Evolutionary conservation across 2,888 invertebrate species (phyloP), one percentile per base, ranked within the genome.

Genomic region (Melikaiella ostensackeni): DNA sequence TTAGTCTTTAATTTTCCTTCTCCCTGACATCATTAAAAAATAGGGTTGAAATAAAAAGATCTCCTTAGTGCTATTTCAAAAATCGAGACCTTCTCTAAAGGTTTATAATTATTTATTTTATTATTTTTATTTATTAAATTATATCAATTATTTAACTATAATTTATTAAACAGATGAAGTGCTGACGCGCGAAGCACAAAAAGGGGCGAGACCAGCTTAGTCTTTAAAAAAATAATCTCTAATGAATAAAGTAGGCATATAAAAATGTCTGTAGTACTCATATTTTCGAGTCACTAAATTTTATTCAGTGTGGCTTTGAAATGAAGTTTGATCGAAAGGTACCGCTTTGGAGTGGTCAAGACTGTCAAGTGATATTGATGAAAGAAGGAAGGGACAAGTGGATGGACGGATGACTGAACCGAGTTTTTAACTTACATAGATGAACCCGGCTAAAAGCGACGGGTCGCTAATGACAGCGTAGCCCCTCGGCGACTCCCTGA

Each of bases 391-490:
- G 70, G 70, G 70, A 81, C 84, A 84, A 86, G 84, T 84, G 76
- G 77, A 83, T 80, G 80, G 74, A 66, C 80, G 77, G 63, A 76
- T 77, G 82, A 82, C 75, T 78, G 81, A 77, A 33, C 19, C 73
- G 80, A 76, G 80, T 80, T 85, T 82, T 80, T 77, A 82, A 82
- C 81, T 84, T 80, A 63, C 76, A 46, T 80, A 80, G 76, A 81
- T 74, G 73, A 80, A 73, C 79, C 82, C 80, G 76, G 81, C 80
- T 81, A 81, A 84, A 80, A 85, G 84, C 81, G 84, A 83, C 80
- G 82, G 78, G 80, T 80, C 84, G 84, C 82, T 88, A 88, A 88
- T 88, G 88, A 88, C 77, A 79, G 82, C 77, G 50, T n/a, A 33
- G 30, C 50, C 50, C 70, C 33, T 70, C 70, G 78, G 77, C 78